Conservation (phyloP, 2,888 invertebrate species). For the Stenurella melanura region DNA sequence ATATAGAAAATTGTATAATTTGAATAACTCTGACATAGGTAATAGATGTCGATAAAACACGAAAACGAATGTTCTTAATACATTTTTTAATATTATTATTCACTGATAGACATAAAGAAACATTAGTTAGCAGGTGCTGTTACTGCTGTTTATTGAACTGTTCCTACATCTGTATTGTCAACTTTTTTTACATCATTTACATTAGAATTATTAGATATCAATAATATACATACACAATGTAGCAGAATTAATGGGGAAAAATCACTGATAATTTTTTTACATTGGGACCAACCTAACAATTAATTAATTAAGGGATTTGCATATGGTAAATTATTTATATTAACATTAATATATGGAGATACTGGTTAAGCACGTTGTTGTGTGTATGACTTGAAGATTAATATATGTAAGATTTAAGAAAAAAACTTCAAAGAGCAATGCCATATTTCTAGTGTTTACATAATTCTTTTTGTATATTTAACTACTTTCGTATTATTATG, state of each 20-base stretch:
- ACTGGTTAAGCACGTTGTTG: conserved; percentile 34
- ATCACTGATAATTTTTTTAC: not conserved
- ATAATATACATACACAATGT: not conserved
- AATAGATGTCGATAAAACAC: too few species aligned
- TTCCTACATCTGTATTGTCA: not conserved
- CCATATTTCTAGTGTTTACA: not conserved
- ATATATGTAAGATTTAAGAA: conserved; percentile 7
- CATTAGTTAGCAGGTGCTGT: not conserved
- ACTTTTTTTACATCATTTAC: not conserved
- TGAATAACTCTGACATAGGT: too few species aligned
- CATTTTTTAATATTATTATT: too few species aligned
- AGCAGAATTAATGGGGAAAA: not conserved
- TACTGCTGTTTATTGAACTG: not conserved
- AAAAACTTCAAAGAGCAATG: not conserved
- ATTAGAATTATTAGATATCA: not conserved
- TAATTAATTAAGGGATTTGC: conserved; percentile 37
- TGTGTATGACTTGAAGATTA: conserved; percentile 33
- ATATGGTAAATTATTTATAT: conserved; percentile 37
- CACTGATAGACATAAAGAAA: too few species aligned
- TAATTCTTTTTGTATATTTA: not conserved
- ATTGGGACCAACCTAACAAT: conserved; percentile 11
- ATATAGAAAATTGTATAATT: too few species aligned
- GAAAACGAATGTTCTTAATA: too few species aligned
- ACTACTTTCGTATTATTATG: not conserved
- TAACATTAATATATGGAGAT: conserved; percentile 32